Percentiles rank a stretch among this genome's conserved stretches.
Evolutionary conservation across 2,797 vertebrate genomes (phyloP).

Genomic region (Halcyon badia): DNA sequence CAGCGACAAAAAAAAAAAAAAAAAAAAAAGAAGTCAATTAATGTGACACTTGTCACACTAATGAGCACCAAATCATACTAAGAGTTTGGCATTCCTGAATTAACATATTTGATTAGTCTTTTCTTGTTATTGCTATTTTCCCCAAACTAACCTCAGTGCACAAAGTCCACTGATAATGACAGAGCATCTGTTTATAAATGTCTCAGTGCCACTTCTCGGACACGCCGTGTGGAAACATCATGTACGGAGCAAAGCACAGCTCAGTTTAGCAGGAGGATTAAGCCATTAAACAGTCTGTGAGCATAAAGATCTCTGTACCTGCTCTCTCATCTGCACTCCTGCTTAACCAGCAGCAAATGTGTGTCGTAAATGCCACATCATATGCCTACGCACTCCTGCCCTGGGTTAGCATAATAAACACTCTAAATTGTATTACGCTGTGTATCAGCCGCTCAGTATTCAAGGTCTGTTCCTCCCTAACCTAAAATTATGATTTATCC

Average conservation of each 20-base stretch:
- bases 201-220: background rate
- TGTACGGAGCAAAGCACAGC: background rate
- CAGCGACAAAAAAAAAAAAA: background rate
- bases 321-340: background rate
- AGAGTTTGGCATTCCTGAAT: background rate
- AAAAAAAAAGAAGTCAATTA: background rate
- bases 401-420: conserved; percentile 47
- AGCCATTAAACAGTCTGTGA: background rate
- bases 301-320: background rate
- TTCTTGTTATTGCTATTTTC: background rate
- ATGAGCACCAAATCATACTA: background rate
- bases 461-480: conserved; percentile 64
- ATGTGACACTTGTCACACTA: background rate
- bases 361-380: conserved; percentile 17
- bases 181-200: background rate
- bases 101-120: conserved; percentile 10
- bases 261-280: background rate
- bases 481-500: conserved; percentile 76
- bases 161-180: background rate
- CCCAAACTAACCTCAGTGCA: background rate
- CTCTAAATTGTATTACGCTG: conserved; percentile 50
- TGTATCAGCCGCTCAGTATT: conserved; percentile 68
- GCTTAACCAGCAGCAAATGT: conserved; percentile 18
- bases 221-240: rapidly evolving
- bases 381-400: conserved; percentile 13